These are phyloP conservation scores for Gallinago solitaria DNA, from an alignment of 2,797 vertebrate genomes.

Conservation along the genomic window DNA sequence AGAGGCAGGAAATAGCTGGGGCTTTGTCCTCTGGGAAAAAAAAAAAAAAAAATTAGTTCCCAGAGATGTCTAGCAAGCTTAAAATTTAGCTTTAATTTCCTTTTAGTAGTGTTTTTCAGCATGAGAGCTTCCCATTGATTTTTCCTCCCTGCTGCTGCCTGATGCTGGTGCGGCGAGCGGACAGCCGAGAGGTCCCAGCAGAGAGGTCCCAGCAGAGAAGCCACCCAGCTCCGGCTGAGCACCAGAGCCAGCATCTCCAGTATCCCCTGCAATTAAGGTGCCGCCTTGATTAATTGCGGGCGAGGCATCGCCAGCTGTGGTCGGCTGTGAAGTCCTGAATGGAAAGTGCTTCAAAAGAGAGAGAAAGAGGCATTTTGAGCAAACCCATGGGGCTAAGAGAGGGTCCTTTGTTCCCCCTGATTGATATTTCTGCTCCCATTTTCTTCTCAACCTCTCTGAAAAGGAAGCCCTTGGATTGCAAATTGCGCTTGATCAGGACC, in stretches of 20 bases:
- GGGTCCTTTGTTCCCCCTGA: not conserved
- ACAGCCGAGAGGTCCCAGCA: not conserved
- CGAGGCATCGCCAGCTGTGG: not conserved
- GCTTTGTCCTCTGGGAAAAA: not conserved
- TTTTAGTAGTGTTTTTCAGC: not conserved
- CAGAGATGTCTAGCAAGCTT: not conserved
- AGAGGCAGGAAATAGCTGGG: not conserved
- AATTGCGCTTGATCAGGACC: not conserved
- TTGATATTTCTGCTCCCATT: not conserved
- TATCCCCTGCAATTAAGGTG: not conserved
- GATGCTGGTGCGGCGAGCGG: rapidly evolving
- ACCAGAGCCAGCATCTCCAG: rapidly evolving
- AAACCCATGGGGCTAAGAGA: not conserved
- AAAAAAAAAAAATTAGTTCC: not conserved
- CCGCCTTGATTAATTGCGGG: not conserved
- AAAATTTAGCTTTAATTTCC: not conserved
- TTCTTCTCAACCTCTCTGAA: not conserved
- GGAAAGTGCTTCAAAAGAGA: not conserved
- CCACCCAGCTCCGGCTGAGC: not conserved
- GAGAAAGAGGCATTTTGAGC: not conserved
- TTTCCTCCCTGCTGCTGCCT: not conserved
- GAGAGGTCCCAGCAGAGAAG: not conserved
- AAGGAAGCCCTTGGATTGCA: not conserved
- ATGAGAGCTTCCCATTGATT: not conserved
- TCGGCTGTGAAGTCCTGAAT: not conserved